A percentile compares a stretch with the other conserved stretches of the same genome.
Conservation (phyloP, 2,797 vertebrate genomes). For the Artibeus lituratus region DNA sequence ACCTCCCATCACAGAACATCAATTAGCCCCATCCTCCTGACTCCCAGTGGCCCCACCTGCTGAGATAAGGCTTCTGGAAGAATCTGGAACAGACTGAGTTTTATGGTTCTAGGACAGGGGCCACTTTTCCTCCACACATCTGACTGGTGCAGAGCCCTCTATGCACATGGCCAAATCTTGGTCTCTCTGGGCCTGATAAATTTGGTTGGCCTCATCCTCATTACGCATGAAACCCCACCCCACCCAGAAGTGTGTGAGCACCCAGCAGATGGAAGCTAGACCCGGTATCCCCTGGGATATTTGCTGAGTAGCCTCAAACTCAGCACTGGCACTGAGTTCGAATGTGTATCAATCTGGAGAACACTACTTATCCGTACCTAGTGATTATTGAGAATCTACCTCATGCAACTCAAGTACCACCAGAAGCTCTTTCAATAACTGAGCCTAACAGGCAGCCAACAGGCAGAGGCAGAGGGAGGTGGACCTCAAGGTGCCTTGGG, state of each 20-base stretch:
- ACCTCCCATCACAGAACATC: background rate
- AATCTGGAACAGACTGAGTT: background rate
- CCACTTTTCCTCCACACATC: background rate
- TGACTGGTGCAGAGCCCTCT: background rate
- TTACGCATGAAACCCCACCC: background rate
- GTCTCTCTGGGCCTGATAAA: background rate
- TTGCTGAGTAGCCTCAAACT: background rate
- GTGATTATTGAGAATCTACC: background rate
- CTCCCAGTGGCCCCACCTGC: background rate
- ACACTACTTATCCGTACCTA: background rate
- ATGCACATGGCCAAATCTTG: background rate
- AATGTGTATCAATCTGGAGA: background rate
- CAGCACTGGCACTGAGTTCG: background rate
- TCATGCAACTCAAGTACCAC: background rate
- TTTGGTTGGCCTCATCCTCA: background rate
- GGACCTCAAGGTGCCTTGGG: background rate
- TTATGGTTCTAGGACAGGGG: background rate
- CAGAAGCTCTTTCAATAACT: background rate
- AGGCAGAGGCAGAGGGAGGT: background rate
- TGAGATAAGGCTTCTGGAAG: background rate
- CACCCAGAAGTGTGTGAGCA: background rate
- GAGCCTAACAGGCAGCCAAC: background rate
- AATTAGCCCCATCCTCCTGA: background rate
- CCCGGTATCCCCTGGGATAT: background rate
- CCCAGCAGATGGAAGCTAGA: background rate